These are phyloP conservation scores for Tenebrio molitor DNA, from an alignment of 1,140 invertebrate genomes.

Conservation along the genomic window DNA sequence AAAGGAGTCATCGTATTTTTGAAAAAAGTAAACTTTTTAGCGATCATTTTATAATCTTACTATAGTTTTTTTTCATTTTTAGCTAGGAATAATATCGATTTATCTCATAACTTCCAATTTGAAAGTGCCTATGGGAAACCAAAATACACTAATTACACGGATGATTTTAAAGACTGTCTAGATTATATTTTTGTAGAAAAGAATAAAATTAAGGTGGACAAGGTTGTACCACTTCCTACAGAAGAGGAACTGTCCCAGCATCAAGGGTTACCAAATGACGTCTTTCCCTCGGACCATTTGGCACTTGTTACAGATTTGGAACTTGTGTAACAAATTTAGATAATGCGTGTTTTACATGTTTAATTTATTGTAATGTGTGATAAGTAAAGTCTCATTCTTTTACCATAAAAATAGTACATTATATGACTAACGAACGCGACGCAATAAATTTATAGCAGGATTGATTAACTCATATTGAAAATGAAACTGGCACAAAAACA, in stretches of 20 bases:
- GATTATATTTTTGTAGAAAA: constrained; percentile 93
- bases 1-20: constrained; percentile 50
- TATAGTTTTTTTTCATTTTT: constrained; percentile 42
- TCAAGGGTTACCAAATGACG: constrained; percentile 85
- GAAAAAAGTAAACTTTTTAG: constrained; percentile 55
- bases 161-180: constrained; percentile 86
- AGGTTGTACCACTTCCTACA: constrained; percentile 83
- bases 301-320: constrained; percentile 86
- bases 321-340: constrained; percentile 56
- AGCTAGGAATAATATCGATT: constrained; percentile 45
- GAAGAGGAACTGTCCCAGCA: constrained; percentile 80
- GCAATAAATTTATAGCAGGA: too few species aligned
- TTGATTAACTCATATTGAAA: too few species aligned
- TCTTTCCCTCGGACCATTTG: constrained; percentile 94
- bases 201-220: constrained; percentile 73
- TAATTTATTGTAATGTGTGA: neutral
- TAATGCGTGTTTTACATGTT: neutral
- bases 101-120: constrained; percentile 73
- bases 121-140: constrained; percentile 82
- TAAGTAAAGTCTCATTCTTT: too few species aligned
- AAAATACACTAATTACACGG: constrained; percentile 89
- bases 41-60: too few species aligned
- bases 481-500: too few species aligned
- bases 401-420: too few species aligned
- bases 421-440: too few species aligned